Conservation (phyloP, 2,888 invertebrate species). For the Mechanitis messenoides region DNA sequence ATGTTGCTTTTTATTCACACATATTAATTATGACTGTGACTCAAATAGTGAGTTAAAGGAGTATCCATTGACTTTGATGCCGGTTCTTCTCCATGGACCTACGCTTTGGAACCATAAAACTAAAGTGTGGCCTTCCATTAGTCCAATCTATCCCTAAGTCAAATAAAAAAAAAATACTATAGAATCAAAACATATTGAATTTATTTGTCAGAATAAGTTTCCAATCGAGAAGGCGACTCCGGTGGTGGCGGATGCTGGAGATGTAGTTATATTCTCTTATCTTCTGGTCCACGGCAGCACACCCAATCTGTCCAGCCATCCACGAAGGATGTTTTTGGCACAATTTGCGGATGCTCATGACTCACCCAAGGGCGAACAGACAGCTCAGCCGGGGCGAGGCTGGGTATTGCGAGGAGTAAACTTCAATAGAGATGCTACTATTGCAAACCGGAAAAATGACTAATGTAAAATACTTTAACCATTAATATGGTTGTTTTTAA, state of each 20-base stretch:
- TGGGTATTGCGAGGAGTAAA: constrained; percentile 74
- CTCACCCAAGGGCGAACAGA: constrained; percentile 58
- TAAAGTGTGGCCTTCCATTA: no score
- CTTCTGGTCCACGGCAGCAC: constrained; percentile 77
- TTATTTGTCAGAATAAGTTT: constrained; percentile 51
- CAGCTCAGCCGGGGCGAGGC: constrained; percentile 69
- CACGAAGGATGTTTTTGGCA: constrained; percentile 74
- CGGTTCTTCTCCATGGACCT: no score
- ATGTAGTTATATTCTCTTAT: constrained; percentile 77
- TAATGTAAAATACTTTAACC: neutral
- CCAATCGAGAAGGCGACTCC: constrained; percentile 70
- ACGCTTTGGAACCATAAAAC: no score
- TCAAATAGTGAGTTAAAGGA: no score
- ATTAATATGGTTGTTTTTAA: no score
- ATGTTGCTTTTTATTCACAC: no score
- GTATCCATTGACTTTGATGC: no score
- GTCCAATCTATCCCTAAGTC: no score
- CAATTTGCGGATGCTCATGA: constrained; percentile 76
- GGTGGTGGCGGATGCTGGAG: constrained; percentile 70
- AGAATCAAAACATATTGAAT: neutral
- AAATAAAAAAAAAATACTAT: no score
- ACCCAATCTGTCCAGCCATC: constrained; percentile 59
- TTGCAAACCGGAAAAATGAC: constrained; percentile 33
- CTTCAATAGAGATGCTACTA: constrained; percentile 45
- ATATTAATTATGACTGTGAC: no score